phyloP scores from a whole-genome alignment of 2,113 vertebrate genomes.

The Malurus melanocephalus region DNA sequence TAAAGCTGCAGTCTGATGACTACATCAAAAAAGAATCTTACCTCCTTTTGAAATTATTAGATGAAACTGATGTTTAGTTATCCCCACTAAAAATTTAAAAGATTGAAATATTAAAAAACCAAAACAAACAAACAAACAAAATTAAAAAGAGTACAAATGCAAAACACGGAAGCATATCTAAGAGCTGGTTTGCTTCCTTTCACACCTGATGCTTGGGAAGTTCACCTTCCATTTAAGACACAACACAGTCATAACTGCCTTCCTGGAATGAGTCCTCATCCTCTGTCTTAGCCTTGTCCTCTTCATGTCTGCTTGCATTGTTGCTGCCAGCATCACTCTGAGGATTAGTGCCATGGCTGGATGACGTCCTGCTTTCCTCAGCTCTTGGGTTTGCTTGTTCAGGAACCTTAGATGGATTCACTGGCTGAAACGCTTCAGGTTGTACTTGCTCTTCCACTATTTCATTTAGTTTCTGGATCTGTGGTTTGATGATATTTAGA shows the following conservation, averaged over 20 bases:
- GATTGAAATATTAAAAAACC: not conserved
- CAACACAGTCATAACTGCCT: constrained; percentile 87
- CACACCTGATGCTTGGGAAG: constrained; percentile 40
- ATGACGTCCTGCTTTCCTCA: constrained; percentile 80
- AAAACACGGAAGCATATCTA: constrained; percentile 16
- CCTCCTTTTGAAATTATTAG: constrained; percentile 31
- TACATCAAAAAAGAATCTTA: not conserved
- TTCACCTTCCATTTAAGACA: constrained; percentile 77
- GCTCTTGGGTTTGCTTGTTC: constrained; percentile 72
- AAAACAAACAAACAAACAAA: not conserved
- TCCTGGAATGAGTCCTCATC: constrained; percentile 83
- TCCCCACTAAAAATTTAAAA: constrained; percentile 53
- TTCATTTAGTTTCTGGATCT: constrained; percentile 88
- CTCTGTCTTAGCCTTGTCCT: constrained; percentile 68
- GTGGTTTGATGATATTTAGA: constrained; percentile 89
- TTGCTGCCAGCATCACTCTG: constrained; percentile 73
- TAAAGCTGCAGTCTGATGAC: constrained; percentile 35
- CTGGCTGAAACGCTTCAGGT: constrained; percentile 88
- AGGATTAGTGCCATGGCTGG: constrained; percentile 68
- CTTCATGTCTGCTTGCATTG: constrained; percentile 67
- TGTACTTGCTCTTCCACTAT: constrained; percentile 80
- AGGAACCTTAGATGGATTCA: constrained; percentile 74
- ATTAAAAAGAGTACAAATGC: not conserved
- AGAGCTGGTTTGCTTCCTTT: constrained; percentile 54
- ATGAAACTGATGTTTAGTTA: constrained; percentile 39